Conservation (phyloP, 2,113 vertebrate genomes). For the Hydrochoerus hydrochaeris region DNA sequence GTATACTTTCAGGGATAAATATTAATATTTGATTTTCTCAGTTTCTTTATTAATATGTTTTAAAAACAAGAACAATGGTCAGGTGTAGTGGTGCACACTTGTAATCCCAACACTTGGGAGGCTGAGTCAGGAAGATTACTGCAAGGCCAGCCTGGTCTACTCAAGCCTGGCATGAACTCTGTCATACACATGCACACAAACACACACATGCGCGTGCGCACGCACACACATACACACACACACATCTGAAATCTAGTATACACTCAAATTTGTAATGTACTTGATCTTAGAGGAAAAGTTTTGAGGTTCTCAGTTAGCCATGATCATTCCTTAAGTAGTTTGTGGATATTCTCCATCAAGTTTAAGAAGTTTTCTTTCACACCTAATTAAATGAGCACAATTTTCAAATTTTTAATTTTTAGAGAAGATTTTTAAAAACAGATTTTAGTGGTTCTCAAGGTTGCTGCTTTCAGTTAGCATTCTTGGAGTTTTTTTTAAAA, state of each 20-base stretch:
- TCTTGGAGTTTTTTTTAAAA: too few species aligned
- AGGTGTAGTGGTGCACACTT: accelerated
- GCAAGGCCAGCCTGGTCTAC: neutral
- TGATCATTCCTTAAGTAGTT: neutral
- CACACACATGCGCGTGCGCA: too few species aligned
- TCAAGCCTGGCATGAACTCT: neutral
- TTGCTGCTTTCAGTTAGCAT: neutral
- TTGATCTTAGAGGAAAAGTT: neutral
- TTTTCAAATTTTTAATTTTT: neutral
- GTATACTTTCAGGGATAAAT: neutral
- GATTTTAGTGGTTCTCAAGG: neutral
- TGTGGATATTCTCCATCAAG: neutral
- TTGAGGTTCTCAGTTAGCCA: neutral
- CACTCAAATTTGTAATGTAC: neutral
- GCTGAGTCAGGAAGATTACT: neutral
- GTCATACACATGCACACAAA: too few species aligned
- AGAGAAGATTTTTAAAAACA: neutral
- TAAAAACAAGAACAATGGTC: neutral
- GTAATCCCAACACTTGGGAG: neutral
- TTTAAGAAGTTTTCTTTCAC: neutral
- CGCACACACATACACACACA: too few species aligned
- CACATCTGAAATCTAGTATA: too few species aligned
- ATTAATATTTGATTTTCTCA: neutral
- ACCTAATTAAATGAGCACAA: neutral
- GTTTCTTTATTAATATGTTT: neutral